These are phyloP conservation scores for Melanotaenia maccullochi DNA, from an alignment of 2,797 vertebrate species.

Conservation along the genomic window DNA sequence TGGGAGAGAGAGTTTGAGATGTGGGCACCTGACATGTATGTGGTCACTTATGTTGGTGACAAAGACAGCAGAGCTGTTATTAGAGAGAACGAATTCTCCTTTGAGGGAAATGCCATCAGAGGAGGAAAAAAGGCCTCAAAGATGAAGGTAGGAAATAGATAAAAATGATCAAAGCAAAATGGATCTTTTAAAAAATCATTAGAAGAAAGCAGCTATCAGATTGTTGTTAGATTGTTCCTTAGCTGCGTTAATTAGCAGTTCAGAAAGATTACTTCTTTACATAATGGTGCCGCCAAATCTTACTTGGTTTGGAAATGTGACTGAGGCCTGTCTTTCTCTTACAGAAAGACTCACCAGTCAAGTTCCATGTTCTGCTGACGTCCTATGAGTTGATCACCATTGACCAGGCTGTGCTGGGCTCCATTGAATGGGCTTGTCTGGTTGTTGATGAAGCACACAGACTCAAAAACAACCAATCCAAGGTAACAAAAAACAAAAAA, in stretches of 20 bases:
- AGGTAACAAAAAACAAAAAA: constrained; percentile 78
- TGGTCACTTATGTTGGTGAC: constrained; percentile 96
- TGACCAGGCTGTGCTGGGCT: constrained; percentile 96
- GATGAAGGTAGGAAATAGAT: constrained; percentile 89
- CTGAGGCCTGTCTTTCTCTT: constrained; percentile 15
- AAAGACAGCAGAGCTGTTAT: constrained; percentile 98
- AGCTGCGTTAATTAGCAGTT: not conserved
- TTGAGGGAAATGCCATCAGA: constrained; percentile 96
- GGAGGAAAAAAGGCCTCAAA: constrained; percentile 97
- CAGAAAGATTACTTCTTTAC: not conserved
- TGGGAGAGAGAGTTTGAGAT: constrained; percentile 99
- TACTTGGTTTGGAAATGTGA: not conserved
- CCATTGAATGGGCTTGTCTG: constrained; percentile 98
- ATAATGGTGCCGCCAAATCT: not conserved
- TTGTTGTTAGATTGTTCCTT: not conserved
- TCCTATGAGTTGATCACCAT: constrained; percentile 98
- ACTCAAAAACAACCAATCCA: constrained; percentile 98
- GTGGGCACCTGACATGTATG: constrained; percentile 99
- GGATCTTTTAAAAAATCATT: not conserved
- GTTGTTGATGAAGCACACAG: constrained; percentile 98
- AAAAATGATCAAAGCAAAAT: not conserved
- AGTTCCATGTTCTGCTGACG: constrained; percentile 96
- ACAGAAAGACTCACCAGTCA: constrained; percentile 96
- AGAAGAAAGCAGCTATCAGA: not conserved
- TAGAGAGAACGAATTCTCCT: constrained; percentile 97